Percentiles rank a stretch among this genome's conserved stretches.
Evolutionary conservation across 2,888 invertebrate species (phyloP).

Genomic region (Nemurella pictetii): DNA sequence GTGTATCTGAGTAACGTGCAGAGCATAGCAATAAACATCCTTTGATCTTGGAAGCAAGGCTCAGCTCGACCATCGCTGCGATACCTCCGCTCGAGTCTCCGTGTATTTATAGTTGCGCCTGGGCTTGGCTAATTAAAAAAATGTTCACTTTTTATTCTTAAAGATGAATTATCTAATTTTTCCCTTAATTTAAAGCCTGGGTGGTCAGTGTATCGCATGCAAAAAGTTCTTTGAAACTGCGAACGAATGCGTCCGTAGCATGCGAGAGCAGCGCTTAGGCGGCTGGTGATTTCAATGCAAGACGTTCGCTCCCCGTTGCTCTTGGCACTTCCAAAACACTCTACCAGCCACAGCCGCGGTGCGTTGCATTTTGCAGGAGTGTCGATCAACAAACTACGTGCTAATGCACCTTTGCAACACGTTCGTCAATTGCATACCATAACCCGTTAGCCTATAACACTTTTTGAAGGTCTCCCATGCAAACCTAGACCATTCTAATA

Average conservation of each 20-base stretch:
- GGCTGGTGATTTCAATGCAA: background rate
- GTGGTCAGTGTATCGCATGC: background rate
- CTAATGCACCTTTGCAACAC: background rate
- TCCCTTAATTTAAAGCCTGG: constrained; percentile 19
- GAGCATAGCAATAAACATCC: constrained; percentile 3
- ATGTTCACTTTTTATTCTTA: background rate
- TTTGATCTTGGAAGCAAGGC: background rate
- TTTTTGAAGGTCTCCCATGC: constrained; percentile 10
- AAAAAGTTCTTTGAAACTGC: background rate
- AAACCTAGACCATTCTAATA: constrained; percentile 15
- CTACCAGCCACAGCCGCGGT: background rate
- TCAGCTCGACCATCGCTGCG: background rate
- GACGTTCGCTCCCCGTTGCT: background rate
- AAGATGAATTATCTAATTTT: background rate
- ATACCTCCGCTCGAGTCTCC: background rate
- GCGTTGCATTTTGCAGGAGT: too few species aligned
- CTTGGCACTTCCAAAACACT: background rate
- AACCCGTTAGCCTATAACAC: constrained; percentile 14
- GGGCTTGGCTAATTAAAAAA: background rate
- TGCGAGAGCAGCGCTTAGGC: background rate
- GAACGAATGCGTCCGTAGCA: too few species aligned
- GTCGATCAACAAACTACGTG: background rate
- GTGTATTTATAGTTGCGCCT: background rate
- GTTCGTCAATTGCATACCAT: background rate
- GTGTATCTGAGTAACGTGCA: constrained; percentile 26